Percentiles rank a stretch among this genome's conserved stretches.
Conservation (phyloP, 2,113 vertebrate genomes). For the Piprites chloris region DNA sequence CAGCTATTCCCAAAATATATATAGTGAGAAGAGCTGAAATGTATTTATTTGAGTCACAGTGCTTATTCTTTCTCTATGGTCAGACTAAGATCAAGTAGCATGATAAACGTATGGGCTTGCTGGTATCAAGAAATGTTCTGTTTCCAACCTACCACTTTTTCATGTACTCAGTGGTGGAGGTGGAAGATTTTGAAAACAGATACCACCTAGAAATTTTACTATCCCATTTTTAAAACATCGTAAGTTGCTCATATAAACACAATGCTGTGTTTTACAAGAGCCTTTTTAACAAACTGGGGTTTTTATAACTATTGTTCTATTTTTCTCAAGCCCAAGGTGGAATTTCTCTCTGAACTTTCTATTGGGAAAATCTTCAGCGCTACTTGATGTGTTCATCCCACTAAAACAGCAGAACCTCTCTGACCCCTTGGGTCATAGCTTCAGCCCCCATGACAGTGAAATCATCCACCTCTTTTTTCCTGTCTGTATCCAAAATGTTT, state of each 20-base stretch:
- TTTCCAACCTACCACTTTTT: neutral
- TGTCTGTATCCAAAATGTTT: neutral
- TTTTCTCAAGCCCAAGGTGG: neutral
- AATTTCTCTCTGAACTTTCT: neutral
- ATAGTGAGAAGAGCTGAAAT: neutral
- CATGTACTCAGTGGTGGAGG: fast-evolving
- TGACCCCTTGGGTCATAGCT: neutral
- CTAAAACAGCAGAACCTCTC: neutral
- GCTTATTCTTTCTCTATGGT: neutral
- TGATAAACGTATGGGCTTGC: neutral
- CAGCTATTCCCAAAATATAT: neutral
- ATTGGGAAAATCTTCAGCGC: neutral
- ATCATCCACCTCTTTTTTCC: neutral
- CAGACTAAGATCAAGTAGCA: neutral
- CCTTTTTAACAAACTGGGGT: neutral
- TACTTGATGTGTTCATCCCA: neutral
- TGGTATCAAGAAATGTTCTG: neutral
- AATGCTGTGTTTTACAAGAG: neutral
- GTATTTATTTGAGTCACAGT: neutral
- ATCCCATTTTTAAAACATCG: neutral
- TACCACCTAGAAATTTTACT: neutral
- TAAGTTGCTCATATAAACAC: neutral
- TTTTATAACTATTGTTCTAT: neutral
- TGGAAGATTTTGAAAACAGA: neutral
- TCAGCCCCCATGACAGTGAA: neutral